Base-by-base conservation (phyloP, 2,888 invertebrate species). In the Allacma fusca region DNA sequence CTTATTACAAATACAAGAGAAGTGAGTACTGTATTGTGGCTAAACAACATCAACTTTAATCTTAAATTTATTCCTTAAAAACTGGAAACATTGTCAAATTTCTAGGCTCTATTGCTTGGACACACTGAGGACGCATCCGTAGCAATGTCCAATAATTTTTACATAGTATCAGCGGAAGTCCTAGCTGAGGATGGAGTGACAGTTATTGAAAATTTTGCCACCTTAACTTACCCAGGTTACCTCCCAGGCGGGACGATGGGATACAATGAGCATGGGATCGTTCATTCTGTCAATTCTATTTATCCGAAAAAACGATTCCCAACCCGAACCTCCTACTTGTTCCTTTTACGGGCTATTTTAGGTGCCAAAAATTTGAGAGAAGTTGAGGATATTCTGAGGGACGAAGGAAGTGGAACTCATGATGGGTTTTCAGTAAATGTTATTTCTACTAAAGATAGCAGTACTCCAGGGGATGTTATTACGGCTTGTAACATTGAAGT, bases 201-300 rank as follows among this genome's bases (percentile, higher is more conserved):
- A 23, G 21, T 77, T 50, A 50, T n/a, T 50, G 95, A 96, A 86
- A 90, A 91, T 80, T 95, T 94, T 85, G 91, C 92, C 13, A 94
- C 95, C 0, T 88, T 95, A 0, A 93, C 94, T 86, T 96, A 96
- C 86, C 94, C 95, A 0, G 96, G 96, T 1, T 92, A 93, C 83
- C 87, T 96, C 85, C 94, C 95, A 0, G 95, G 96, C 0, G 95
- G 95, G 86, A 94, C 95, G 2, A 95, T 94, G 94, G 93, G 91
- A 78, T 94, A 91, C 87, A 96, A 95, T 85, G 91, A 92, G 78
- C 92, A 94, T 85, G 95, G 95, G 0, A 87, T 96, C 26, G 91
- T 95, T 16, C 94, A 92, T 86, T 91, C 92, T 40, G 92, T 96
- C 81, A 96, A 96, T 85, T 94, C 95, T 0, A 88, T 96, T 19